Evolutionary conservation across 2,113 vertebrate species (phyloP), one percentile per base, ranked within the genome.

Genomic region (Xenus cinereus): DNA sequence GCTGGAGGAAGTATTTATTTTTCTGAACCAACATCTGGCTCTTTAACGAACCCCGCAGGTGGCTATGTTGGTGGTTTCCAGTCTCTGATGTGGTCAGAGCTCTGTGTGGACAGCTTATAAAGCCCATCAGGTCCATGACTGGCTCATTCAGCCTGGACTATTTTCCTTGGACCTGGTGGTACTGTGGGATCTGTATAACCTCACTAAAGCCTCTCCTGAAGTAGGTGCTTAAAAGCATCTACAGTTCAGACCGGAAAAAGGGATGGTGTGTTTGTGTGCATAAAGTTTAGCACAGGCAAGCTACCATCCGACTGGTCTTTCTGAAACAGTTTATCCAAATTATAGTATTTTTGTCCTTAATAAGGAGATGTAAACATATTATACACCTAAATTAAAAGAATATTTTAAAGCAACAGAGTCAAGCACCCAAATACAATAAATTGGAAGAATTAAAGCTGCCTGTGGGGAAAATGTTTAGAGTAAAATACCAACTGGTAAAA

Each of bases 181-280:
- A 35, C 62, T 95, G 82, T 77, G 93, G 93, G 93, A 91, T 97
- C 92, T 94, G 88, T 90, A 27, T 88, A 95, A 93, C 91, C 89
- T 93, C 96, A 56, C 90, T 72, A 80, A 71, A 96, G 71, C 73
- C 84, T 90, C 59, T 87, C 84, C 93, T 95, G 57, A 91, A 97
- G 89, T 95, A 91, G 91, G 94, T 97, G 94, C 96, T 96, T 95
- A 81, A 85, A 95, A 84, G 62, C 57, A 82, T 67, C 84, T 69
- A 76, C 84, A 87, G 93, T 63, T 91, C 74, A 93, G 89, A 57
- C 74, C 1, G 21, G 96, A 50, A 97, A 96, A 84, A 48, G 15
- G 46, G 66, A 21, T 19, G 11, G 41, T 24, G 16, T 64, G 62
- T 90, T 96, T 92, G 91, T 92, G 85, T 95, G 39, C 69, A 62